Evolutionary conservation across 2,888 invertebrate genomes (phyloP).

Genomic region (Perizoma affinitatum): DNA sequence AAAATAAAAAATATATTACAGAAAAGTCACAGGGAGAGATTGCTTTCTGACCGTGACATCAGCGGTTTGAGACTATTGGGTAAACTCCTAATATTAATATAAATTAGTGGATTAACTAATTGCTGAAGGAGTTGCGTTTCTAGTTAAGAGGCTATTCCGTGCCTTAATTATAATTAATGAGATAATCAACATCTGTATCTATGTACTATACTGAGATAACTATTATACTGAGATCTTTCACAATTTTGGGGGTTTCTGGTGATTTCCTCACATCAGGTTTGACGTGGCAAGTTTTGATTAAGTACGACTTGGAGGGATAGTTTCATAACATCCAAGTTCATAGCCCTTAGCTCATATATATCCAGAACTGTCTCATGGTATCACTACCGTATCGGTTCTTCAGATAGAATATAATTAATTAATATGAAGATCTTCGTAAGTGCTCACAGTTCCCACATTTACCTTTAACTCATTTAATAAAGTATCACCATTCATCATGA

Average conservation of each 20-base stretch:
- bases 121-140: conserved; percentile 19
- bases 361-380: conserved; percentile 33
- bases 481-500: too few relatives aligned
- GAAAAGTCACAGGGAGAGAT: neutral
- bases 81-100: conserved; percentile 2
- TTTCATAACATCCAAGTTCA: conserved; percentile 46
- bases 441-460: too few relatives aligned
- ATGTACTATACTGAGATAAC: conserved; percentile 30
- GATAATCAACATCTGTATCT: conserved; percentile 25
- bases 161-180: conserved; percentile 11
- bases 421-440: conserved; percentile 66
- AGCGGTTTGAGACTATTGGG: too few relatives aligned
- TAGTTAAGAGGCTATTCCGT: conserved; percentile 10
- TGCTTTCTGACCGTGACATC: neutral
- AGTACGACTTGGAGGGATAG: conserved; percentile 37
- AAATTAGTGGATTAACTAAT: conserved; percentile 10
- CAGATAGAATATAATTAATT: conserved; percentile 31
- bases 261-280: conserved; percentile 35
- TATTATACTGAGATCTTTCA: conserved; percentile 33
- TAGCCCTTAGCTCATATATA: conserved; percentile 51
- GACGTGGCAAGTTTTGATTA: conserved; percentile 19
- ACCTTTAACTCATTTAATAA: too few relatives aligned
- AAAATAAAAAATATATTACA: too few relatives aligned
- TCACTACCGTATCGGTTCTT: conserved; percentile 39
- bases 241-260: conserved; percentile 22